Evolutionary conservation across 2,888 invertebrate genomes (phyloP), one percentile per base, ranked within the genome.

Genomic region (Biston stratarius): DNA sequence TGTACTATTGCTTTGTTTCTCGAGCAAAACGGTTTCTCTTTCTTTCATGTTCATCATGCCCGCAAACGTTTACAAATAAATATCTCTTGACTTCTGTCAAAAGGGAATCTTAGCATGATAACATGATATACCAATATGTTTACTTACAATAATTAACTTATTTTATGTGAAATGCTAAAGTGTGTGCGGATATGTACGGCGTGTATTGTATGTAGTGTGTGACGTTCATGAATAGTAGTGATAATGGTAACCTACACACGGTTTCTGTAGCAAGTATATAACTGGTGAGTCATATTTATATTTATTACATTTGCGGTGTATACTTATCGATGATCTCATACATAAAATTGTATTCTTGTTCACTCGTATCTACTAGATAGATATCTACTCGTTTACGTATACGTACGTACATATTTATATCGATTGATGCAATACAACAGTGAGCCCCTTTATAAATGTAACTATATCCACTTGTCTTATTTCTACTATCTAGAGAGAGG

Each of bases 211-310:
- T 81, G 78, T 87, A 80, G 78, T 86, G 83, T 85, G 86, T 89
- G 88, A 89, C 91, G 91, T 88, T 89, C 86, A 87, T 83, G 81
- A 82, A 81, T 80, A 83, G 80, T 86, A 55, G 55, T 57, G 86
- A 85, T 88, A 85, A 85, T 88, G 88, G 88, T 93, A 93, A 92
- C 92, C 92, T 92, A 91, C 86, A 88, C 92, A 60, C 67, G 56
- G 60, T 89, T 87, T 89, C 85, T 87, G 87, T 87, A 89, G 83
- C 85, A 75, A 87, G 88, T 92, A 90, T 47, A 52, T 64, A 44
- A 81, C 82, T 84, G 90, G 93, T 94, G 94, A 94, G 94, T 94
- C 94, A 94, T 91, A 89, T 92, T 93, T 94, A 94, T 92, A 93
- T 94, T 92, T 94, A 93, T 89, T 90, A 87, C 88, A 87, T 94